Percentiles rank a stretch among this genome's conserved stretches.
Evolutionary conservation across 2,888 invertebrate species (phyloP).

Genomic region (Xanthia togata): DNA sequence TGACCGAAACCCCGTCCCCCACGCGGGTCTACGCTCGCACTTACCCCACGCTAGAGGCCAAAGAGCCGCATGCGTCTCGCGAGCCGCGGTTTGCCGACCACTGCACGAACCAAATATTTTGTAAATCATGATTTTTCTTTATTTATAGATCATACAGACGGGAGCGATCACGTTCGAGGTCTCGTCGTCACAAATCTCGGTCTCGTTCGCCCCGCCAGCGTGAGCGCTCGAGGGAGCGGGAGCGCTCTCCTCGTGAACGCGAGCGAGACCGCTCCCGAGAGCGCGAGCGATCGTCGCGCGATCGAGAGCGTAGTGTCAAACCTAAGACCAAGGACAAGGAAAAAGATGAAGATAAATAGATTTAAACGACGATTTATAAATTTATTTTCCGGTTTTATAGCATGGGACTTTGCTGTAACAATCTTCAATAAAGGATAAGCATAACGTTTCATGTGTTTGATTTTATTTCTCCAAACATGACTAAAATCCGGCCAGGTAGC

Average conservation of each 20-base stretch:
- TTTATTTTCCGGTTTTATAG: constrained; percentile 30
- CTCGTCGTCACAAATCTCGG: constrained; percentile 93
- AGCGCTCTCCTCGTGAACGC: constrained; percentile 83
- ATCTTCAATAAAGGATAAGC: constrained; percentile 59
- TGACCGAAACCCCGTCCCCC: too few species aligned
- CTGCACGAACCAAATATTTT: not conserved
- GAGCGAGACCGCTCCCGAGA: constrained; percentile 84
- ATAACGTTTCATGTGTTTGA: constrained; percentile 2
- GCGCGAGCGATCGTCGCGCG: constrained; percentile 78
- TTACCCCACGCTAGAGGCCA: too few species aligned
- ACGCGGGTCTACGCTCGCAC: too few species aligned
- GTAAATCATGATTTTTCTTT: not conserved
- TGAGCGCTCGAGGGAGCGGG: constrained; percentile 83
- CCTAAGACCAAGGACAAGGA: constrained; percentile 92
- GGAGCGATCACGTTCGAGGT: constrained; percentile 92
- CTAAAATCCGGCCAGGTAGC: not conserved
- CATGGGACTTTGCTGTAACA: constrained; percentile 31
- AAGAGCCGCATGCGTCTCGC: too few species aligned
- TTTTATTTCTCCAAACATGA: not conserved
- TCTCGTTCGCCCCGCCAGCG: constrained; percentile 92
- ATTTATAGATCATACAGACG: constrained; percentile 91
- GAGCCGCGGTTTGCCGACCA: too few species aligned
- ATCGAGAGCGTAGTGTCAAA: constrained; percentile 87
- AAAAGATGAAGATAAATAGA: constrained; percentile 93
- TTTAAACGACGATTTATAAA: constrained; percentile 13